Conservation (phyloP, 37 sponge, comb jelly and placozoan species). For the Agelas oroides region DNA sequence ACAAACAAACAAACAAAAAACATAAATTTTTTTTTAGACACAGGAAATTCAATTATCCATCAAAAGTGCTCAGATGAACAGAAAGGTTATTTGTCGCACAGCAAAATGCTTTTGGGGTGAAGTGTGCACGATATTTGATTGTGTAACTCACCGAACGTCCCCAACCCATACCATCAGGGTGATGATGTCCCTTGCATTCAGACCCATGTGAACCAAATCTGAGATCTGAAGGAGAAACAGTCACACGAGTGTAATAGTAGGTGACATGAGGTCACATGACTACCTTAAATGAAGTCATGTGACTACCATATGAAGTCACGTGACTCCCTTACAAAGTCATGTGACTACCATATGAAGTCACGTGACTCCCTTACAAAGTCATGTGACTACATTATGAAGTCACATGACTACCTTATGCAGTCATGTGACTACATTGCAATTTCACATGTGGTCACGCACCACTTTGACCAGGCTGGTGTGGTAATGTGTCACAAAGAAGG, state of each 20-base stretch:
- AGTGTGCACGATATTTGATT: too few relatives aligned
- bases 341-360: background rate
- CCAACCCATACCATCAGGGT: conserved; percentile 72
- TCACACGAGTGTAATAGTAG: background rate
- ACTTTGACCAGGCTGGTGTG: conserved; percentile 65
- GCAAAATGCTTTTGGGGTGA: too few relatives aligned
- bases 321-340: too few relatives aligned
- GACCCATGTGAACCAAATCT: conserved; percentile 45
- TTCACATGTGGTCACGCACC: conserved; percentile 41
- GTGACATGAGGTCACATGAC: background rate
- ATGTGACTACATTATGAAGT: background rate
- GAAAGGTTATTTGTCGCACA: too few relatives aligned
- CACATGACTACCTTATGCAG: too few relatives aligned
- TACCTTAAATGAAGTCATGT: too few relatives aligned
- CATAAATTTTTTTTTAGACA: background rate
- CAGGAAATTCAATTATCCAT: too few relatives aligned
- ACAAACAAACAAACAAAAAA: background rate
- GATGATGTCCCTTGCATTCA: conserved; percentile 68
- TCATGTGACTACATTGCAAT: background rate
- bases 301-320: background rate
- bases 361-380: too few relatives aligned
- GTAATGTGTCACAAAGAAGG: conserved; percentile 70
- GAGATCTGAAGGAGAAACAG: conserved; percentile 42
- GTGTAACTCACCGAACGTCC: conserved; percentile 62
- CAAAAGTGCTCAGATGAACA: too few relatives aligned